A percentile compares a stretch with the other conserved stretches of the same genome.
These are phyloP conservation scores for Pseudorhombus dupliciocellatus DNA, from an alignment of 2,113 vertebrate genomes.

Conservation along the genomic window DNA sequence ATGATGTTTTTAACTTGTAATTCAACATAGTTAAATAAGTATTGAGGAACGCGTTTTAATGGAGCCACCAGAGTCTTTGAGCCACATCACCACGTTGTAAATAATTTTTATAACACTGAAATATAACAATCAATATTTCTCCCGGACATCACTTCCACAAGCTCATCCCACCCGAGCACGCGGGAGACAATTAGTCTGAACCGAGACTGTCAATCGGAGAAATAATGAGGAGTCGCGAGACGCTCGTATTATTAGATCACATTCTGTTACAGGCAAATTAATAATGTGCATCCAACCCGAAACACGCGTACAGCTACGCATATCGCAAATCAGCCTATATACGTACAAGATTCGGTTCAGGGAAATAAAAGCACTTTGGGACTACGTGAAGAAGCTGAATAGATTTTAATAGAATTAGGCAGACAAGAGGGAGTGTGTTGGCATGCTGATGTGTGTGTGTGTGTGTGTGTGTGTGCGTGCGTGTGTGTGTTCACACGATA, in stretches of 20 bases:
- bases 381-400: conserved; percentile 18
- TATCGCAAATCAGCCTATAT: neutral
- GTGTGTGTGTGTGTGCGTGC: neutral
- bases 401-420: conserved; percentile 16
- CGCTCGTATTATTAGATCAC: conserved; percentile 65
- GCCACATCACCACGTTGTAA: neutral
- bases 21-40: neutral
- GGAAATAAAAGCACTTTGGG: neutral
- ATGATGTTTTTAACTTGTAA: neutral
- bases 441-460: neutral
- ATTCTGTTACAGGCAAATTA: conserved; percentile 51
- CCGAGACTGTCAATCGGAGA: conserved; percentile 70
- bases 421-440: neutral
- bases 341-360: neutral
- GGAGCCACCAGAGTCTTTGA: neutral
- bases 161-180: conserved; percentile 68
- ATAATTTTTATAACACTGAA: conserved; percentile 9
- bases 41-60: neutral
- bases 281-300: conserved; percentile 58
- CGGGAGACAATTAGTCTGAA: conserved; percentile 71
- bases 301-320: neutral
- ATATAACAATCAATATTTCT: conserved; percentile 50
- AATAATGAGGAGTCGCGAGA: conserved; percentile 73
- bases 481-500: neutral
- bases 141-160: conserved; percentile 71